Conservation (phyloP, 1,140 invertebrate genomes). For the Galleria mellonella region DNA sequence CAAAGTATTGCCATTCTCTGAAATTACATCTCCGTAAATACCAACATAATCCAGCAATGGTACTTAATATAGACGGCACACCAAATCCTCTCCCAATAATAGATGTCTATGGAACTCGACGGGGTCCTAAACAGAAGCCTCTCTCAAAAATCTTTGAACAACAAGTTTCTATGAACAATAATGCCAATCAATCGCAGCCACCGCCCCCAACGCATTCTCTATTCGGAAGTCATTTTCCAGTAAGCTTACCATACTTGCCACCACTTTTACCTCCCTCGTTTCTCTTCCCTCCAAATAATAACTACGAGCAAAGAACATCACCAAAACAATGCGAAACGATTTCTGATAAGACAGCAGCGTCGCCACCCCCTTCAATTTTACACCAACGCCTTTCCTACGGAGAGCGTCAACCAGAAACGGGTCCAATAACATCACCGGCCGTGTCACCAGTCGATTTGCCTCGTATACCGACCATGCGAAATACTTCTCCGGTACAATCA, state of each 20-base stretch:
- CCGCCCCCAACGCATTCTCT: conserved; percentile 50
- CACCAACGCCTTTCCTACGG: conserved; percentile 49
- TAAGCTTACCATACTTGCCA: conserved; percentile 60
- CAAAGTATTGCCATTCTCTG: conserved; percentile 98
- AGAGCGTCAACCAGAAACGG: conserved; percentile 27
- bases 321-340: conserved; percentile 25
- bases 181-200: conserved; percentile 27
- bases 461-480: conserved; percentile 38
- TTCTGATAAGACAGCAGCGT: conserved; percentile 26
- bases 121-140: conserved; percentile 86
- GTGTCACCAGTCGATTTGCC: conserved; percentile 48
- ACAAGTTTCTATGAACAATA: conserved; percentile 24
- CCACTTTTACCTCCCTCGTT: conserved; percentile 62
- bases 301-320: conserved; percentile 49
- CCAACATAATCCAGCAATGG: conserved; percentile 88
- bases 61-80: conserved; percentile 90
- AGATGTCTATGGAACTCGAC: conserved; percentile 91
- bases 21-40: conserved; percentile 97
- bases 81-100: conserved; percentile 91
- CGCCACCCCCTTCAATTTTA: conserved; percentile 44
- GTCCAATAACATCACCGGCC: conserved; percentile 27
- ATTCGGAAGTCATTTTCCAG: conserved; percentile 60
- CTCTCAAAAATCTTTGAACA: conserved; percentile 50
- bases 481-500: conserved; percentile 36
- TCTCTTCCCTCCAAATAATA: conserved; percentile 66